These are phyloP conservation scores for Drosophila kohkoa DNA, from an alignment of 1,140 invertebrate genomes.

Conservation along the genomic window DNA sequence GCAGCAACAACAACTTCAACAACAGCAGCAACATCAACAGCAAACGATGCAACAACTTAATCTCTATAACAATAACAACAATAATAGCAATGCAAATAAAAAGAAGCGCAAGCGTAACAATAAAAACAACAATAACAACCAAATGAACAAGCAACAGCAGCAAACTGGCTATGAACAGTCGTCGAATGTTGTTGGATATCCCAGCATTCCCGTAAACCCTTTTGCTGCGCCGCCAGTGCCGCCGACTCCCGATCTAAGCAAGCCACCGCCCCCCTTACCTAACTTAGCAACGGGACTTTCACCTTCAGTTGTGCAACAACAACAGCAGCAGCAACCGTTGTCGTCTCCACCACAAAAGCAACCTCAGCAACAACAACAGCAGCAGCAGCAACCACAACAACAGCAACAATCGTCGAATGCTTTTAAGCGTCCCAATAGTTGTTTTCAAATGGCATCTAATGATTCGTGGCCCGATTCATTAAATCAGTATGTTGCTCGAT, in stretches of 20 bases:
- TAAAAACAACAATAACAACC: slow-evolving; percentile 85
- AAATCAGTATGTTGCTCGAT: slow-evolving; percentile 94
- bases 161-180: slow-evolving; percentile 49
- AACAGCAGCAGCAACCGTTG: slow-evolving; percentile 13
- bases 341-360: slow-evolving; percentile 34
- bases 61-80: slow-evolving; percentile 65
- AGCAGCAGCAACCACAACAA: slow-evolving; percentile 20
- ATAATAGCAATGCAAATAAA: slow-evolving; percentile 81
- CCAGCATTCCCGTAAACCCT: slow-evolving; percentile 30
- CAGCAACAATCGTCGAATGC: slow-evolving; percentile 5
- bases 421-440: slow-evolving; percentile 72
- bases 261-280: slow-evolving; percentile 73
- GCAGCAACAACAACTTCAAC: slow-evolving; percentile 78
- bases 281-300: slow-evolving; percentile 21
- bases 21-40: slow-evolving; percentile 42
- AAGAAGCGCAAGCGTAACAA: slow-evolving; percentile 91
- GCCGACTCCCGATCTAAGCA: slow-evolving; percentile 59
- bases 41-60: slow-evolving; percentile 40
- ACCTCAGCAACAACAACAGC: slow-evolving; percentile 3
- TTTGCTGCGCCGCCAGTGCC: slow-evolving; percentile 54
- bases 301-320: slow-evolving; percentile 12
- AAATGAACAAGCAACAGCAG: slow-evolving; percentile 45
- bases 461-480: slow-evolving; percentile 90
- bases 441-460: slow-evolving; percentile 85
- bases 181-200: slow-evolving; percentile 7